Evolutionary conservation across 92 coral and sea anemone genomes (phyloP).

Genomic region (Epizoanthus rinbou): DNA sequence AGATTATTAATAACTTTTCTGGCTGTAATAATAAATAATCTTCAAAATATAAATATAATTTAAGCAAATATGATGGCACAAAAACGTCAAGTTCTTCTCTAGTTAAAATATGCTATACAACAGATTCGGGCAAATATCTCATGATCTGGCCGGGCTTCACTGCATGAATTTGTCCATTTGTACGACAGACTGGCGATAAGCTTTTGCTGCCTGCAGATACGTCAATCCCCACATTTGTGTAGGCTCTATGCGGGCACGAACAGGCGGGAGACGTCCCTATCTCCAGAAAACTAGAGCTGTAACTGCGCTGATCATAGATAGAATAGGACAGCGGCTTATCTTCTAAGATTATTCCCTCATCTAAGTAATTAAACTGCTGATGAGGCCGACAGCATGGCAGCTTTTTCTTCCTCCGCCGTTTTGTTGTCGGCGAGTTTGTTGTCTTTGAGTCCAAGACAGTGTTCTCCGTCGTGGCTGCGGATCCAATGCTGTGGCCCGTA

Average conservation of each 20-base stretch:
- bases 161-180: conserved; percentile 38
- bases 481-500: conserved; percentile 26
- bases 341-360: conserved; percentile 88
- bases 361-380: conserved; percentile 79
- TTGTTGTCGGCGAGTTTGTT: conserved; percentile 56
- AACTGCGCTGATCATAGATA: conserved; percentile 50
- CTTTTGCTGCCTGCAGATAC: conserved; percentile 55
- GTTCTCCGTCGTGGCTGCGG: conserved; percentile 35
- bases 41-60: conserved; percentile 8
- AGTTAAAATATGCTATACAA: conserved; percentile 50
- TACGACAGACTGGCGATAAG: conserved; percentile 57
- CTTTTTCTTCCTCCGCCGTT: conserved; percentile 80
- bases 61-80: not conserved
- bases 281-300: conserved; percentile 72
- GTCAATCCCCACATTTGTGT: conserved; percentile 53
- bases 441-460: conserved; percentile 10
- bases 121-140: conserved; percentile 85
- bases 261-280: conserved; percentile 84
- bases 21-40: conserved; percentile 27
- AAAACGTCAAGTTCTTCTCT: not conserved
- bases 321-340: conserved; percentile 79
- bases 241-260: conserved; percentile 59
- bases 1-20: not conserved
- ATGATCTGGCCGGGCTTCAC: conserved; percentile 55
- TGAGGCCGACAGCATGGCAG: conserved; percentile 88